A percentile compares a stretch with the other conserved stretches of the same genome.
Evolutionary conservation across 2,113 vertebrate genomes (phyloP).

Genomic region (Agapornis roseicollis): DNA sequence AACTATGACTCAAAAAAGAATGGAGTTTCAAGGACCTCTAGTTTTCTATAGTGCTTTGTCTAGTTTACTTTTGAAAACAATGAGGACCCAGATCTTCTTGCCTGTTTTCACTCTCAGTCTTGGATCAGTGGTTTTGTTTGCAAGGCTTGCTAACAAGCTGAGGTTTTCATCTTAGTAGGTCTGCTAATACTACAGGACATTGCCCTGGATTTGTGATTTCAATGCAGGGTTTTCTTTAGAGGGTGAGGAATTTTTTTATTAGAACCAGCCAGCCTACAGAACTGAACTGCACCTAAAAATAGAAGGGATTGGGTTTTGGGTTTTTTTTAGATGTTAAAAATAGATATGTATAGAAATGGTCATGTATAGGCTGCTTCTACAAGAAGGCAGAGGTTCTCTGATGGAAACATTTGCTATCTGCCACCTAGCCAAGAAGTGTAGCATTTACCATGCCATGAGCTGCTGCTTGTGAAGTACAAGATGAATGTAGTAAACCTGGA

Average conservation of each 20-base stretch:
- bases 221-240: conserved; percentile 51
- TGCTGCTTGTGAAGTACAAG: not conserved
- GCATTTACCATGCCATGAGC: not conserved
- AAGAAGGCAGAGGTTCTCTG: conserved; percentile 23
- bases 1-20: not conserved
- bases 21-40: not conserved
- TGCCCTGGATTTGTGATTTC: conserved; percentile 44
- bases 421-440: not conserved
- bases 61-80: not conserved
- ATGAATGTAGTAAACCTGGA: not conserved
- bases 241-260: conserved; percentile 62
- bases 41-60: not conserved
- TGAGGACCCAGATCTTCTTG: not conserved
- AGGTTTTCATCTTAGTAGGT: conserved; percentile 51
- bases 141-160: conserved; percentile 1
- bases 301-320: conserved; percentile 28
- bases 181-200: conserved; percentile 24
- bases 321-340: conserved; percentile 69
- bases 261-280: conserved; percentile 61
- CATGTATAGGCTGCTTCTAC: conserved; percentile 35
- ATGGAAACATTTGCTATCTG: conserved; percentile 43
- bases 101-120: not conserved
- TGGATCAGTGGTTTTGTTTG: conserved; percentile 36
- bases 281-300: conserved; percentile 66
- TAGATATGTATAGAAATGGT: conserved; percentile 61